Conservation (phyloP, 1,140 invertebrate genomes). For the Trissolcus basalis region DNA sequence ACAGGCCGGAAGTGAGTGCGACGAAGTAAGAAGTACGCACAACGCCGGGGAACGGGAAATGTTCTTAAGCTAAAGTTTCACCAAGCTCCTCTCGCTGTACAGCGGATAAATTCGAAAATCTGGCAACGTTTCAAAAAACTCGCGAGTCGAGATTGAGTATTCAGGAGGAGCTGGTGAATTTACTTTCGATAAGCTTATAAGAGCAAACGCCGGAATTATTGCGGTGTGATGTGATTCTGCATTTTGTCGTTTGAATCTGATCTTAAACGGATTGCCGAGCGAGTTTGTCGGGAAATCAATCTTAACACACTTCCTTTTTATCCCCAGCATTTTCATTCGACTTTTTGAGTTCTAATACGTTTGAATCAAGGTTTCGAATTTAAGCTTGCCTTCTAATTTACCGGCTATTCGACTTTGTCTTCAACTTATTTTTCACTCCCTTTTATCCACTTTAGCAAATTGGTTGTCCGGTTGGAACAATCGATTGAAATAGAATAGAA, state of each 20-base stretch:
- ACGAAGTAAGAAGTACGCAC: constrained; percentile 37
- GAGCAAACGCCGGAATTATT: constrained; percentile 59
- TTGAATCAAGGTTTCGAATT: not conserved
- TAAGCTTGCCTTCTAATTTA: not conserved
- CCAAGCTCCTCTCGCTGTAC: constrained; percentile 45
- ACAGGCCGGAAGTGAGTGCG: constrained; percentile 45
- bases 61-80: constrained; percentile 49
- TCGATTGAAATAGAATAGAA: too few species aligned
- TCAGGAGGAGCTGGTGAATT: constrained; percentile 54
- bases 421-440: not conserved
- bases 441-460: too few species aligned
- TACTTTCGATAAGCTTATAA: constrained; percentile 60
- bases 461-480: too few species aligned
- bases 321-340: not conserved
- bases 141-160: constrained; percentile 55
- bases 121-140: constrained; percentile 58
- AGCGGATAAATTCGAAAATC: constrained; percentile 58
- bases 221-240: constrained; percentile 56
- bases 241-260: constrained; percentile 56
- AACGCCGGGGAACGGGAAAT: constrained; percentile 16
- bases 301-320: constrained; percentile 8
- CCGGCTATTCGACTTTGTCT: not conserved
- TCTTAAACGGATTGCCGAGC: constrained; percentile 54
- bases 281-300: constrained; percentile 54
- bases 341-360: constrained; percentile 1